Base-by-base conservation (phyloP, 2,888 invertebrate species). In the Ariolimax columbianus region DNA sequence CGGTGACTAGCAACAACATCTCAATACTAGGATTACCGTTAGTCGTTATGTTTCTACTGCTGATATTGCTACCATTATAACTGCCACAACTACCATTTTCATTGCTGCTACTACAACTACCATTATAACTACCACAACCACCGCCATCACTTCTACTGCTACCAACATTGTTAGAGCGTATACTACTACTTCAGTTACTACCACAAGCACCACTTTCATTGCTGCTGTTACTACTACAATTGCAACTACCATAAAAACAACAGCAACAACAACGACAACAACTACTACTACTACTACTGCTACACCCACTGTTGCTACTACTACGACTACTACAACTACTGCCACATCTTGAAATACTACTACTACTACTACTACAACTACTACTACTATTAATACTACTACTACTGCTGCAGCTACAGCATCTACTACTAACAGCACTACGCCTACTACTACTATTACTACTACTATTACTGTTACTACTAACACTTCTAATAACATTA, bases 261-360 rank as follows among this genome's bases (percentile, higher is more conserved):
- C 38, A 43, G 26, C n/a, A 26, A 59, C 77, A 55, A 55, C 33
- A 36, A 59, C 77, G 51, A 55, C 77, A 55, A 55, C 77, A 55
- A 59, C 77, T 59, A 78, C 63, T 78, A 78, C 78, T 78, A 40
- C 63, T 78, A 40, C 78, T 78, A 63, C 78, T 47, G 30, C 73
- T 75, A 43, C 40, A 33, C 40, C 72, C 3, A 26, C 6, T 43
- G 43, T 6, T 43, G 11, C 26, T 73, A 73, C 43, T 73, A 73
- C 43, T 73, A 43, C 72, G 40, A 73, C 72, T 43, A 43, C 43
- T n/a, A 73, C 72, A n/a, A 73, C 72, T 19, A 43, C 68, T 68
- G 23, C 59, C 23, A 59, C 33, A 33, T 33, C 30, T 33, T 11
- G 1, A 4, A 33, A 9, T 30, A 33, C 68, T 68, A 30, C 11